Evolutionary conservation across 2,113 vertebrate genomes (phyloP), one percentile per base, ranked within the genome.

Genomic region (Chloroceryle aenea): DNA sequence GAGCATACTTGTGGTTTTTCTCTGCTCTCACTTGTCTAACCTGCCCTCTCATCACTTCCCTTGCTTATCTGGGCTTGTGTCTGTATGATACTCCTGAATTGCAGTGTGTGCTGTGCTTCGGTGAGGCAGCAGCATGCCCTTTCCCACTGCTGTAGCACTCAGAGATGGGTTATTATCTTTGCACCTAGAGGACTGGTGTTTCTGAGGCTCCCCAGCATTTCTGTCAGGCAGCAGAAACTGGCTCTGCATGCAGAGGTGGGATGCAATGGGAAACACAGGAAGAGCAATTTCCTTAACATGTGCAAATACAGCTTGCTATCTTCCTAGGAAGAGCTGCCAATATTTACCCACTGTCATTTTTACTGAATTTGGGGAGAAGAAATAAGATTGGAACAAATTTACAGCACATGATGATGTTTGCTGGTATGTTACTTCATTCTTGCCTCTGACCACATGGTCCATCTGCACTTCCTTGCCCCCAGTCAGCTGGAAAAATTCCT

Each of bases 351-450:
- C 98, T 99, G 43, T 99, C 99, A n/a, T 99, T 99, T 93, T 98
- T 99, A 92, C 98, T 99, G 75, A 99, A 99, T 98, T 86, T 99
- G 97, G 99, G 99, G 40, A 98, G 99, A 92, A 98, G 98, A 96
- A 99, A 99, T 98, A 99, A 99, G 98, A 99, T 99, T 47, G 98
- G 98, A 95, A 98, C 98, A 45, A 99, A 99, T 97, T 99, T 99
- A 93, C 99, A 99, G 95, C 99, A 99, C 95, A 99, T 99, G 99
- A 99, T 99, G 99, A 99, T 99, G 99, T 99, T 99, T 98, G 99
- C 99, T 79, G 99, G 99, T 99, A 93, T 3, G 96, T 96, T 95
- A 59, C 4, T 36, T 16, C 13, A 58, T 68, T 55, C 25, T 80
- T 14, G 27, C 50, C 42, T 86, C 22, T 7, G 4, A 30, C 56